Evolutionary conservation across 2,113 vertebrate species (phyloP).

Genomic region (Oriolus oriolus): DNA sequence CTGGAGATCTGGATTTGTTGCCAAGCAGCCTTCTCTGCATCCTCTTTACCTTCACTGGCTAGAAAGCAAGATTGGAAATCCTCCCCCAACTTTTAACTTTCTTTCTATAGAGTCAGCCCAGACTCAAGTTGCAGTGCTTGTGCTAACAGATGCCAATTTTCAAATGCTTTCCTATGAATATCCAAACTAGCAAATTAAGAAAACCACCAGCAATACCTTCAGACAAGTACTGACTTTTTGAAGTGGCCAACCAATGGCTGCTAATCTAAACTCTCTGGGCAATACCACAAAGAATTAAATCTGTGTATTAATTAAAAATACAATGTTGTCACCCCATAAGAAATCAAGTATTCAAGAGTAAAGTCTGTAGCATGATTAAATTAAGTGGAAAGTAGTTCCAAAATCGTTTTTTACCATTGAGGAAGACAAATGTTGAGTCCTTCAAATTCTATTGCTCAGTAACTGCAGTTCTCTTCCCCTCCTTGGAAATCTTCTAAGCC

Average conservation of each 20-base stretch:
- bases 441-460: neutral
- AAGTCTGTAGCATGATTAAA: neutral
- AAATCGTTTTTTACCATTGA: neutral
- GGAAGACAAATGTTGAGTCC: neutral
- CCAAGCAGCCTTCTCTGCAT: neutral
- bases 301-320: neutral
- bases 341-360: neutral
- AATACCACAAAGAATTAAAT: neutral
- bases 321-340: neutral
- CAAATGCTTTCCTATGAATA: neutral
- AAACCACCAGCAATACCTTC: constrained; percentile 58
- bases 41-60: neutral
- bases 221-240: constrained; percentile 12
- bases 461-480: neutral
- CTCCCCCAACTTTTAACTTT: neutral
- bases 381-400: constrained; percentile 5
- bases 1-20: neutral
- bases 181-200: neutral
- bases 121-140: neutral
- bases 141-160: neutral
- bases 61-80: neutral
- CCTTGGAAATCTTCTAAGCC: constrained; percentile 1
- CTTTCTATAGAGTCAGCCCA: neutral
- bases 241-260: constrained; percentile 15
- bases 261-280: constrained; percentile 8